These are phyloP conservation scores for Ramazzottius varieornatus DNA, from an alignment of 2,888 invertebrate genomes.

Conservation along the genomic window DNA sequence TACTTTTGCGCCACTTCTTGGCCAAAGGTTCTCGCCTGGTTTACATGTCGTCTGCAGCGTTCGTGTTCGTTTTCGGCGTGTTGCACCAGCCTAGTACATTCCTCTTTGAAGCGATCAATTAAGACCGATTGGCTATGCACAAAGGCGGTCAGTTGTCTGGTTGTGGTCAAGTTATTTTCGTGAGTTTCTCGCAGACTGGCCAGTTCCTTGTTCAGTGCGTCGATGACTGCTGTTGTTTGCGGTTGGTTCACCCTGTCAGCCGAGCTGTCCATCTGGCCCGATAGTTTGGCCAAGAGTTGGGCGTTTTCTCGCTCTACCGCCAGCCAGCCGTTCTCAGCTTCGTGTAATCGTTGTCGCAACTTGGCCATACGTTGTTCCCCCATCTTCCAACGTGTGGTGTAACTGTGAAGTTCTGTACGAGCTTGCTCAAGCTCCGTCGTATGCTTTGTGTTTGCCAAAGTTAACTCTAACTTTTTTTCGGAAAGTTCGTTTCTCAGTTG, in stretches of 20 bases:
- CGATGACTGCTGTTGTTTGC: background rate
- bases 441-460: too few relatives aligned
- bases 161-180: background rate
- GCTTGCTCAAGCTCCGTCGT: too few relatives aligned
- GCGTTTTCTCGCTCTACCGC: background rate
- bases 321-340: background rate
- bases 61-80: background rate
- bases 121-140: background rate
- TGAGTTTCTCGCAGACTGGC: background rate
- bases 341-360: background rate
- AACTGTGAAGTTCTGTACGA: background rate
- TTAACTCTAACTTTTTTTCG: too few relatives aligned
- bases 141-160: background rate
- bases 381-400: background rate
- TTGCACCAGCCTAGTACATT: background rate
- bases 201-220: background rate
- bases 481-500: too few relatives aligned
- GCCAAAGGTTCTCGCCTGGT: background rate
- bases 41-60: background rate
- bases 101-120: background rate
- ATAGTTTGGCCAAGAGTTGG: background rate
- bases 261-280: too few relatives aligned
- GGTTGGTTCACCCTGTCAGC: background rate
- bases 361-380: background rate
- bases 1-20: background rate